These are phyloP conservation scores for Pogonophryne albipinna DNA, from an alignment of 2,797 vertebrate genomes.

Conservation along the genomic window DNA sequence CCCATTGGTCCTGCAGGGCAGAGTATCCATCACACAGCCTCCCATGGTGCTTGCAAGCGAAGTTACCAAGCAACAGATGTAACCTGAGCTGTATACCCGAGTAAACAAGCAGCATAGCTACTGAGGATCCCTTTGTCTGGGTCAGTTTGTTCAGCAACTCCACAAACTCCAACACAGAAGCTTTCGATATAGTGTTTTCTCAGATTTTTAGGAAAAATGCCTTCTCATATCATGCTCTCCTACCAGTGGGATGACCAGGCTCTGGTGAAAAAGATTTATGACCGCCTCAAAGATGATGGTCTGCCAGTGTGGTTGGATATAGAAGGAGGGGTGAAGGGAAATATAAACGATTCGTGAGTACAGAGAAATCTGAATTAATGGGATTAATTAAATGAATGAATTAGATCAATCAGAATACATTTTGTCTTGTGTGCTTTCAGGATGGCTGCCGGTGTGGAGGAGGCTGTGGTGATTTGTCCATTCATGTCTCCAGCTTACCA, in stretches of 20 bases:
- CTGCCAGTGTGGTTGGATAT: constrained; percentile 78
- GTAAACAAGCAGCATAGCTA: constrained; percentile 47
- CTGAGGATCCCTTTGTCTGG: constrained; percentile 14
- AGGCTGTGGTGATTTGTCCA: constrained; percentile 69
- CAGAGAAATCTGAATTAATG: neutral
- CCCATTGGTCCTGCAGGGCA: neutral
- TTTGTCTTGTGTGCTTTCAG: constrained; percentile 30
- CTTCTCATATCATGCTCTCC: constrained; percentile 71
- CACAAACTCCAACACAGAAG: neutral
- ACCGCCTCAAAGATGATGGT: constrained; percentile 63
- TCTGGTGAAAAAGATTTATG: constrained; percentile 69
- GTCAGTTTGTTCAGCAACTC: constrained; percentile 4
- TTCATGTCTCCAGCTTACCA: constrained; percentile 76
- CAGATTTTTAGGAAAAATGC: constrained; percentile 39
- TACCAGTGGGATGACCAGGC: constrained; percentile 76
- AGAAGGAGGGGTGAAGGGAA: constrained; percentile 73
- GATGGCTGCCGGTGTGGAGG: constrained; percentile 77
- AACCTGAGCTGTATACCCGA: constrained; percentile 48
- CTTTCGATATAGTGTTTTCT: neutral
- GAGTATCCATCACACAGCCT: neutral
- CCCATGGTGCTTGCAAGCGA: constrained; percentile 8
- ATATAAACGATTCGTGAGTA: constrained; percentile 73
- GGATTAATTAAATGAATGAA: neutral
- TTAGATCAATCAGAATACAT: no score
- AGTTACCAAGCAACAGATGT: constrained; percentile 63